Percentiles rank a stretch among this genome's conserved stretches.
Evolutionary conservation across 1,140 invertebrate genomes (phyloP).

Genomic region (Hycleus phaleratus): DNA sequence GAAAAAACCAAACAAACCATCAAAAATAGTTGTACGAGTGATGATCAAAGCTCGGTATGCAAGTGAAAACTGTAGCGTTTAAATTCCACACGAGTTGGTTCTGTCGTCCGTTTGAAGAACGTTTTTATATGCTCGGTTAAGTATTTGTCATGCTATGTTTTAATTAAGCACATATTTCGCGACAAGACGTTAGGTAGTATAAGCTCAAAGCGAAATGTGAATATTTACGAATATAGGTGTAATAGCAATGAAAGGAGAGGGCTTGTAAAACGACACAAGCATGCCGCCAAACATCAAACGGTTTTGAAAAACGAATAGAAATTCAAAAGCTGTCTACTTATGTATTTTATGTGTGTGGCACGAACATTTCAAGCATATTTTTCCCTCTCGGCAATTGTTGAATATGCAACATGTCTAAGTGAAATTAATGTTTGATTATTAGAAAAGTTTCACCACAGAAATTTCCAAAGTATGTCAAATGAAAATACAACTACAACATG

Average conservation of each 20-base stretch:
- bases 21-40: too few species aligned
- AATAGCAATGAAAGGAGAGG: neutral
- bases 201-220: constrained; percentile 25
- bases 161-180: constrained; percentile 41
- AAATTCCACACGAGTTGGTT: constrained; percentile 23
- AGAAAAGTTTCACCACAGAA: too few species aligned
- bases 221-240: constrained; percentile 18
- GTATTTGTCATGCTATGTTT: constrained; percentile 41
- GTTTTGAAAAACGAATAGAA: constrained; percentile 22
- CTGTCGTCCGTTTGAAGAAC: constrained; percentile 32
- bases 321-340: constrained; percentile 1
- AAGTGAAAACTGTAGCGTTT: constrained; percentile 9
- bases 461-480: too few species aligned
- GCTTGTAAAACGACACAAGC: constrained; percentile 13
- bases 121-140: constrained; percentile 36
- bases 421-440: too few species aligned
- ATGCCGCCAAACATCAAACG: constrained; percentile 25
- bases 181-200: constrained; percentile 26
- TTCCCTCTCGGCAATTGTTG: too few species aligned
- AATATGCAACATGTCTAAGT: too few species aligned
- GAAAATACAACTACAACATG: too few species aligned
- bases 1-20: too few species aligned
- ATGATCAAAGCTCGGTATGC: neutral
- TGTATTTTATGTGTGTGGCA: too few species aligned
- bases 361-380: too few species aligned